Conservation (phyloP, 2,888 invertebrate species). For the Diadegma fenestrale region DNA sequence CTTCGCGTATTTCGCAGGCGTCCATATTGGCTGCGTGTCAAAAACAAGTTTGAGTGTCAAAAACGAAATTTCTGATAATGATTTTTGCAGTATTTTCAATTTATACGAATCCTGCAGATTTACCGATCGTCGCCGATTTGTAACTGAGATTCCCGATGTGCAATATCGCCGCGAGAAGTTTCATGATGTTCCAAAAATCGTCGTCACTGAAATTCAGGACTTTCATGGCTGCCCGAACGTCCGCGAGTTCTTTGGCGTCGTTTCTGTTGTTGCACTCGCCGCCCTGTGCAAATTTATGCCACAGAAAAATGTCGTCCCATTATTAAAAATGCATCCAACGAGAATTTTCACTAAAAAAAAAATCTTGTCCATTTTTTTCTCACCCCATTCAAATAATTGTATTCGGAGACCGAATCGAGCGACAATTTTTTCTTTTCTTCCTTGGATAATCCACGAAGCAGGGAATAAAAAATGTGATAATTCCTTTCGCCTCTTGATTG, state of each 20-base stretch:
- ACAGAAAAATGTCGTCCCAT: not conserved
- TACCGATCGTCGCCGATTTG: slow-evolving; percentile 87
- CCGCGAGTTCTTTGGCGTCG: slow-evolving; percentile 94
- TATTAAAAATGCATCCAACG: not conserved
- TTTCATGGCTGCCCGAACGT: slow-evolving; percentile 96
- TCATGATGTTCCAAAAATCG: slow-evolving; percentile 94
- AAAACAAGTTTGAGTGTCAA: not conserved
- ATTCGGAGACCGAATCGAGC: slow-evolving; percentile 90
- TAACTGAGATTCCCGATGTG: slow-evolving; percentile 97
- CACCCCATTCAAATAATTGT: slow-evolving; percentile 93
- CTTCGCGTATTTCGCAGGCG: slow-evolving; percentile 93
- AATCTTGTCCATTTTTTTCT: not conserved
- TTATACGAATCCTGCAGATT: slow-evolving; percentile 46
- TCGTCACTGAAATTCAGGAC: slow-evolving; percentile 94
- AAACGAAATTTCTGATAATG: too few relatives aligned
- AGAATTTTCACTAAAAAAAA: slow-evolving; percentile 51
- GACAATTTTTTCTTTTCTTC: slow-evolving; percentile 93
- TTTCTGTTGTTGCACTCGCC: slow-evolving; percentile 91
- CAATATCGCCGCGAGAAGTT: slow-evolving; percentile 93
- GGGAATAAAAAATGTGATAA: slow-evolving; percentile 97
- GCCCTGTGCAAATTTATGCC: slow-evolving; percentile 16
- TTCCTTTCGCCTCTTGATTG: slow-evolving; percentile 96
- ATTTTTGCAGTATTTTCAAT: not conserved
- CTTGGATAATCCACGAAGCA: slow-evolving; percentile 92
- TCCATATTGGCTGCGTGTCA: slow-evolving; percentile 91